Evolutionary conservation across 92 coral and sea anemone species (phyloP), one percentile per base, ranked within the genome.

Genomic region (Porites evermanni): DNA sequence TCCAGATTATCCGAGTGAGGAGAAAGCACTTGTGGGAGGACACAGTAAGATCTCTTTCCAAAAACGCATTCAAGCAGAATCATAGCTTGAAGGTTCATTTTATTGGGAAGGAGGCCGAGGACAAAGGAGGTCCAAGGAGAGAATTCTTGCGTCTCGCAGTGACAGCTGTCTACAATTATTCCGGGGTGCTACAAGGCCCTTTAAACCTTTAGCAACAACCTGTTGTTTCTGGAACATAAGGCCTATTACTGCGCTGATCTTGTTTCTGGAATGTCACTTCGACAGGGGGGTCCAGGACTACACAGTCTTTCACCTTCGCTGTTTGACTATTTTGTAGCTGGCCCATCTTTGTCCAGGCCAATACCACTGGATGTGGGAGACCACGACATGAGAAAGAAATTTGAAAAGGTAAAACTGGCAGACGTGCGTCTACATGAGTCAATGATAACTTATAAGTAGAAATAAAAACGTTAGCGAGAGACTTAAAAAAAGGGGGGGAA

Each of bases 91-190:
- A 64, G 3, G 77, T 77, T 1, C 88, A 83, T 61, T 89, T 84
- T 80, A 89, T 83, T 21, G 92, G 92, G 1, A 80, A 88, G 68
- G 88, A 83, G n/a, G 91, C 91, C 7, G 84, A 64, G 63, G 91
- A 88, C 79, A 67, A 83, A 82, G 91, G 88, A 54, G 88, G 88
- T 21, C 92, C 88, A 14, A 53, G 71, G 53, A 24, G 85, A 13
- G 84, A 89, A 78, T 89, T 82, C 71, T 67, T 89, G 7, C 80
- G 81, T 67, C 88, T 89, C 29, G 53, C 79, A 47, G 78, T 78
- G 53, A 70, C 18, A 3, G 64, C 23, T 44, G 58, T 89, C 23
- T 64, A 18, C 29, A 72, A 24, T 17, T 29, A 20, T 13, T 83
- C 80, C 13, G 81, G 78, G 50, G 58, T 83, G 1, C 88, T 84